Conservation (phyloP, 2,888 invertebrate genomes). For the Erebia epiphron region DNA sequence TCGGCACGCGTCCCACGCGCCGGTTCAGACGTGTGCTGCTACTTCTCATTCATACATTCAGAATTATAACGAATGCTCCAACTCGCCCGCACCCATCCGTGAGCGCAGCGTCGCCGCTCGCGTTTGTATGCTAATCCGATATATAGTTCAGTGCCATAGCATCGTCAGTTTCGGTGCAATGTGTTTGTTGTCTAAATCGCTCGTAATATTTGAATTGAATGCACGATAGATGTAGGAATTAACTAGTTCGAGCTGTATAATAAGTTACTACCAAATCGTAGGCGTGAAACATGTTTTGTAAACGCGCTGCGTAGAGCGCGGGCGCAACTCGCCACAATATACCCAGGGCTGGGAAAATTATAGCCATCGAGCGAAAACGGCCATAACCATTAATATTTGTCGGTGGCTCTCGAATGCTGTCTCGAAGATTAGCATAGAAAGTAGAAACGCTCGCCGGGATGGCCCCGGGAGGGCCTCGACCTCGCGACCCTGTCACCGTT, state of each 20-base stretch:
- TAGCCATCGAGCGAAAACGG: conserved; percentile 68
- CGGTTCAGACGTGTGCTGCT: conserved; percentile 64
- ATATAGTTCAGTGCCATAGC: conserved; percentile 70
- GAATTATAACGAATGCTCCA: conserved; percentile 77
- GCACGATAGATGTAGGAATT: conserved; percentile 78
- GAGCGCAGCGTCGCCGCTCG: conserved; percentile 67
- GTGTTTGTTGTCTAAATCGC: conserved; percentile 80
- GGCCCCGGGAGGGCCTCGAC: conserved; percentile 70
- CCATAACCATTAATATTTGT: conserved; percentile 78
- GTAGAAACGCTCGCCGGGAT: conserved; percentile 76
- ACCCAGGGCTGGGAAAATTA: conserved; percentile 58
- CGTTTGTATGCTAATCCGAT: conserved; percentile 80
- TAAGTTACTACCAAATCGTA: conserved; percentile 62
- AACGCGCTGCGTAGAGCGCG: conserved; percentile 67
- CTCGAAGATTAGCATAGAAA: conserved; percentile 79
- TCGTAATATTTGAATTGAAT: conserved; percentile 82
- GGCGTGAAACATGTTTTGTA: conserved; percentile 72
- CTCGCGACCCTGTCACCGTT: conserved; percentile 78
- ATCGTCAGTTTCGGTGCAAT: conserved; percentile 74
- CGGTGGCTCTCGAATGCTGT: conserved; percentile 71
- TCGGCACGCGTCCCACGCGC: conserved; percentile 77
- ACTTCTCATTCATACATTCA: conserved; percentile 83
- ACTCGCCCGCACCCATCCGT: conserved; percentile 77
- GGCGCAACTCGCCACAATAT: conserved; percentile 53
- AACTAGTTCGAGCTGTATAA: conserved; percentile 73